Evolutionary conservation across 1,140 invertebrate genomes (phyloP), one percentile per base, ranked within the genome.

Genomic region (Trachelipus rathkii): DNA sequence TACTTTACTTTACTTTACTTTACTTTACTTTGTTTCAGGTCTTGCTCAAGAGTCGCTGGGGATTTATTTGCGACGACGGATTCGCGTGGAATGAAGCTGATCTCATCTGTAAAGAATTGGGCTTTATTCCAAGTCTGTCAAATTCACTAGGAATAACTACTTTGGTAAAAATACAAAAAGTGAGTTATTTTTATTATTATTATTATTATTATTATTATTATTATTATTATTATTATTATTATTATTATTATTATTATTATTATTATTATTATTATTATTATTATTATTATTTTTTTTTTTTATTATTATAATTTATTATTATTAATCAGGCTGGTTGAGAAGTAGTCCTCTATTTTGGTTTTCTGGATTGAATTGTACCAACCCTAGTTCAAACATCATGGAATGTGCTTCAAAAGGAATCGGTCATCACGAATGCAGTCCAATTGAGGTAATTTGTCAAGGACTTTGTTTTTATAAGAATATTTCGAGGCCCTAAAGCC

Each of bases 41-140:
- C 19, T 44, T 70, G 44, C 73, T 80, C 8, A 50, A 77, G 7
- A 73, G 50, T 7, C 69, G 73, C 21, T 80, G 76, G 76, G 79
- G 76, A 1, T 78, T 70, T 50, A 71, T 80, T 13, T 80, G 79
- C 45, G 79, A 80, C 68, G 79, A 80, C 46, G 60, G 71, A 5
- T 80, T 78, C n/a, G 79, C 71, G 7, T 80, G 71, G 69, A 19
- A 50, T 0, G 79, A 72, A 24, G 79, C 76, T 6, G 79, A 80
- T 45, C 66, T 75, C 10, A 43, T 78, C 11, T 80, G 79, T 24
- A 60, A 73, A 15, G 71, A 67, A 43, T 44, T 80, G 0, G 79
- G 79, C 24, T 74, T 73, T n/a, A n/a, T 66, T 10, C 50, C 8
- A 23, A 21, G 15, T 76, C 79, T 0, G 11, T 45, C 0, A 69